Evolutionary conservation across 2,113 vertebrate genomes (phyloP).

Genomic region (Dolichotis patagonum): DNA sequence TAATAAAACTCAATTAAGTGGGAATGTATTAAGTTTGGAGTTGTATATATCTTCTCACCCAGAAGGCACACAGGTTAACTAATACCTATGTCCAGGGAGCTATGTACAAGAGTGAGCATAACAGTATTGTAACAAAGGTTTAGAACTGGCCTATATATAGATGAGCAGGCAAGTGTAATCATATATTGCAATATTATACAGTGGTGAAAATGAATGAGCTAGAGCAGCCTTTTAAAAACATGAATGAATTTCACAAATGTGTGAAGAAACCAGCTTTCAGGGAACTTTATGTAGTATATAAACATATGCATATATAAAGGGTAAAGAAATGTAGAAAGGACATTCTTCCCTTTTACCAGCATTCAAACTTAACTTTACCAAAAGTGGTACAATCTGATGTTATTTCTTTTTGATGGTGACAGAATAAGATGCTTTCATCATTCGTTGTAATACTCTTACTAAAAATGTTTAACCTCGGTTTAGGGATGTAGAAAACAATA

Average conservation of each 20-base stretch:
- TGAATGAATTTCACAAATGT: conserved; percentile 21
- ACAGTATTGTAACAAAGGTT: neutral
- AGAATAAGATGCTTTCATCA: neutral
- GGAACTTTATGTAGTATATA: neutral
- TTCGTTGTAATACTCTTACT: conserved; percentile 36
- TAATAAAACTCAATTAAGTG: neutral
- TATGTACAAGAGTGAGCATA: neutral
- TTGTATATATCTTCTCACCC: neutral
- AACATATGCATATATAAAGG: neutral
- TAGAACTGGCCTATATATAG: neutral
- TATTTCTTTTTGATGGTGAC: neutral
- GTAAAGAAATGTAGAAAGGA: neutral
- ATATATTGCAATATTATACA: neutral
- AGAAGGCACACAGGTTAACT: neutral
- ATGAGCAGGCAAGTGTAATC: neutral
- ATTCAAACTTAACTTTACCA: neutral
- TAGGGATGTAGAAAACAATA: neutral
- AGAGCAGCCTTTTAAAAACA: neutral
- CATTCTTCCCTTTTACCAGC: neutral
- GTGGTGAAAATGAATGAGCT: neutral
- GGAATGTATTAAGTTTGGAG: neutral
- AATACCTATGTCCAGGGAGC: neutral
- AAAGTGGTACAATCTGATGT: neutral
- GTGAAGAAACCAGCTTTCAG: neutral
- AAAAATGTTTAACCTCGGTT: neutral